Evolutionary conservation across 1,140 invertebrate genomes (phyloP).

Genomic region (Cyclina sinensis): DNA sequence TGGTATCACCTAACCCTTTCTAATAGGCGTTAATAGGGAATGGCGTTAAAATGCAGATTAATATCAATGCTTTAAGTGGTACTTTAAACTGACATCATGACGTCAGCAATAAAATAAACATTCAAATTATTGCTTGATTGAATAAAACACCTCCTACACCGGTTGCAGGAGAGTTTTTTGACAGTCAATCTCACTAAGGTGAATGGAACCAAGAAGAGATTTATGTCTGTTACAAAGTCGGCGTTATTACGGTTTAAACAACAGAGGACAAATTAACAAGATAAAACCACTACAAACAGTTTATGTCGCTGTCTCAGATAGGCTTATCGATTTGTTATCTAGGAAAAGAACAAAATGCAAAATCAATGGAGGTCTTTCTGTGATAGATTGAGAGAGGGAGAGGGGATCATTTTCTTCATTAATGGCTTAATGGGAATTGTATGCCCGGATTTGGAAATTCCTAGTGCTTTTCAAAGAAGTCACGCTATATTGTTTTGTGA

Average conservation of each 20-base stretch:
- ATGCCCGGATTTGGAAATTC: conserved; percentile 3
- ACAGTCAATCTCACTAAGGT: too few species aligned
- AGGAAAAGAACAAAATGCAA: conserved; percentile 35
- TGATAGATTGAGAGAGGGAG: conserved; percentile 3
- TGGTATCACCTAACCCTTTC: too few species aligned
- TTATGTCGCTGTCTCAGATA: not conserved
- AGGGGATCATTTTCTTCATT: conserved; percentile 43
- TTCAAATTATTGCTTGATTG: too few species aligned
- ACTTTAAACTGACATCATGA: too few species aligned
- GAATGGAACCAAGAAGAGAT: too few species aligned
- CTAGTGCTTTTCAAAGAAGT: not conserved
- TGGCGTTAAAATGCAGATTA: too few species aligned
- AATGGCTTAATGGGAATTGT: conserved; percentile 19
- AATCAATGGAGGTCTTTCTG: conserved; percentile 27
- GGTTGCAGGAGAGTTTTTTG: too few species aligned
- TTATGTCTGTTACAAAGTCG: too few species aligned
- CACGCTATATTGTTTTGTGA: not conserved
- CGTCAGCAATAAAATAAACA: too few species aligned
- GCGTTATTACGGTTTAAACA: not conserved
- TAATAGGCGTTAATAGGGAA: too few species aligned
- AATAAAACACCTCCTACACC: too few species aligned
- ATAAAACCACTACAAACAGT: not conserved
- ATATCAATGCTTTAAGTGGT: too few species aligned
- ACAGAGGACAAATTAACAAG: conserved; percentile 7
- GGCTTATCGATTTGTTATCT: conserved; percentile 1